Evolutionary conservation across 1,140 invertebrate species (phyloP).

Genomic region (Heliothis virescens): DNA sequence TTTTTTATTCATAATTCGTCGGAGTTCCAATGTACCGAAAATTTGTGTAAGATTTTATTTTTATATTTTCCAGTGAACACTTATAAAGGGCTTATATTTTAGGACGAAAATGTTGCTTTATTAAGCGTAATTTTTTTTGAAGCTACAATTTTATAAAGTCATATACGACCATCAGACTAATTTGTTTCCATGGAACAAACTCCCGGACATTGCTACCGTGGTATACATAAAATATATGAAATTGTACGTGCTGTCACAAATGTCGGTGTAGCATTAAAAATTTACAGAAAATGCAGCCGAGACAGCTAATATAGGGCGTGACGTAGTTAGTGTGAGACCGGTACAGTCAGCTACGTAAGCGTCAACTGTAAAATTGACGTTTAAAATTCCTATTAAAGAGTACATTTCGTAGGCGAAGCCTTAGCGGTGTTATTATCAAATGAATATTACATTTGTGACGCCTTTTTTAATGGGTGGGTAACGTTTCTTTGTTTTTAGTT

Average conservation of each 20-base stretch:
- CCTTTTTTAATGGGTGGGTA: neutral
- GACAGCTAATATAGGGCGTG: slow-evolving; percentile 27
- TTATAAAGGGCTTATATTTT: no score
- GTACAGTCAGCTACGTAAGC: slow-evolving; percentile 29
- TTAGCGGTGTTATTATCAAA: slow-evolving; percentile 31
- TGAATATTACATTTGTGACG: slow-evolving; percentile 34
- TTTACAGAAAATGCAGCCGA: slow-evolving; percentile 46
- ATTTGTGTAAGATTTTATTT: neutral
- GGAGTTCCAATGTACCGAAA: neutral
- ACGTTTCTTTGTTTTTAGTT: neutral
- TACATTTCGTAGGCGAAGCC: neutral
- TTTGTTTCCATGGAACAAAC: neutral
- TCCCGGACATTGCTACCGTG: neutral
- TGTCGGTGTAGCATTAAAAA: slow-evolving; percentile 47
- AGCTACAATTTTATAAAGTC: no score
- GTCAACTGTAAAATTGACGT: slow-evolving; percentile 35
- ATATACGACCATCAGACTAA: neutral
- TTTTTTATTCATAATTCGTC: neutral
- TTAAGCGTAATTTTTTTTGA: no score
- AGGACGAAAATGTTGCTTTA: no score
- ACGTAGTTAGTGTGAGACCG: neutral
- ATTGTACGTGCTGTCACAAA: slow-evolving; percentile 48
- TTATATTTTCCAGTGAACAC: neutral
- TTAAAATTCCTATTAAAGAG: slow-evolving; percentile 34
- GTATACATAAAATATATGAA: slow-evolving; percentile 37